Conservation (phyloP, 1,140 invertebrate genomes). For the Lamellibrachia luymesi region DNA sequence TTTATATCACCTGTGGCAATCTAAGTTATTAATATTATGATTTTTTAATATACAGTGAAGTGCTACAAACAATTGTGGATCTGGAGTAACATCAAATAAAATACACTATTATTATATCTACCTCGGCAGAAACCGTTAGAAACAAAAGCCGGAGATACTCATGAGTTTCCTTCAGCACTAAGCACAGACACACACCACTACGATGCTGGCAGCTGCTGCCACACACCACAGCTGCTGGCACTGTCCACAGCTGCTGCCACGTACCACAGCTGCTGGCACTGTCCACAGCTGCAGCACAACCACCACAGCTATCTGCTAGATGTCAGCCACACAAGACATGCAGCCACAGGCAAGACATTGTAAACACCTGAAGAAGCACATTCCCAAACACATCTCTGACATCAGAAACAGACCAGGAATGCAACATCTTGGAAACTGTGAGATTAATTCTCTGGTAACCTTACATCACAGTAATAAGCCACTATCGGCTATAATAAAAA, state of each 20-base stretch:
- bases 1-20: too few relatives aligned
- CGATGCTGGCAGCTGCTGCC: neutral
- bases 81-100: too few relatives aligned
- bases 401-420: neutral
- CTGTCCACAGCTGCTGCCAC: neutral
- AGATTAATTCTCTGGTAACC: too few relatives aligned
- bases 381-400: neutral
- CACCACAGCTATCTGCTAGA: neutral
- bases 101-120: neutral
- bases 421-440: neutral
- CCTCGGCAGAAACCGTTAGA: neutral
- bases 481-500: too few relatives aligned
- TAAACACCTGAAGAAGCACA: neutral
- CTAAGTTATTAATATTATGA: too few relatives aligned
- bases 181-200: neutral
- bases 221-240: neutral
- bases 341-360: neutral
- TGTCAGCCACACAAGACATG: neutral
- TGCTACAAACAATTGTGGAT: too few relatives aligned
- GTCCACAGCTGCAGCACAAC: neutral
- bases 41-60: too few relatives aligned
- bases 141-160: neutral
- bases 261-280: neutral
- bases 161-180: neutral
- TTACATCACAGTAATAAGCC: too few relatives aligned